Percentiles rank a stretch among this genome's conserved stretches.
Conservation (phyloP, 1,140 invertebrate species). For the Subanguina moxae region DNA sequence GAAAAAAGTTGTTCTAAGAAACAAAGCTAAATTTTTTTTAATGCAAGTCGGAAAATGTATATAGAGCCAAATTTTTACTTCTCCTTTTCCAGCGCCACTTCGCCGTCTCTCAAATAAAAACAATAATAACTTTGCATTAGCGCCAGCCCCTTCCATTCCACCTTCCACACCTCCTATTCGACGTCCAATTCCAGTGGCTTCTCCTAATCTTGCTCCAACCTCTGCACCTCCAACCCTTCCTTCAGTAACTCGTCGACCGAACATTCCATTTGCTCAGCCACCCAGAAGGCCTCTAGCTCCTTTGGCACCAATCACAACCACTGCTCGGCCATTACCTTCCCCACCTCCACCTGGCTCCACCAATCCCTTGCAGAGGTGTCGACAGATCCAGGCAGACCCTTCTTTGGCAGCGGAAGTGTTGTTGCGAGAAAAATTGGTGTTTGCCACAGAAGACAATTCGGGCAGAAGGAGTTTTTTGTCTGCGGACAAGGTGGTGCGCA, state of each 20-base stretch:
- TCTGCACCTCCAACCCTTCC: constrained; percentile 5
- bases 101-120: no score
- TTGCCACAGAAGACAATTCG: constrained; percentile 52
- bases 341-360: constrained; percentile 18
- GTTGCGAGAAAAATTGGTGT: constrained; percentile 47
- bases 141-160: neutral
- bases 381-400: constrained; percentile 55
- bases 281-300: constrained; percentile 21
- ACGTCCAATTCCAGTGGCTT: constrained; percentile 2
- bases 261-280: constrained; percentile 5
- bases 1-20: neutral
- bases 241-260: neutral
- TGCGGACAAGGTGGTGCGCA: constrained; percentile 51
- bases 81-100: neutral
- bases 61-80: neutral
- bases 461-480: constrained; percentile 43
- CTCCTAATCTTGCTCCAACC: neutral
- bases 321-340: neutral
- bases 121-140: no score
- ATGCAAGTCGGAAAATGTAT: no score
- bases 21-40: neutral
- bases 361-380: constrained; percentile 41
- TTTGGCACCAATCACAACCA: constrained; percentile 9
- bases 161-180: neutral
- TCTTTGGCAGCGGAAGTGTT: constrained; percentile 49